Evolutionary conservation across 2,888 invertebrate species (phyloP), one percentile per base, ranked within the genome.

Genomic region (Ctena decussata): DNA sequence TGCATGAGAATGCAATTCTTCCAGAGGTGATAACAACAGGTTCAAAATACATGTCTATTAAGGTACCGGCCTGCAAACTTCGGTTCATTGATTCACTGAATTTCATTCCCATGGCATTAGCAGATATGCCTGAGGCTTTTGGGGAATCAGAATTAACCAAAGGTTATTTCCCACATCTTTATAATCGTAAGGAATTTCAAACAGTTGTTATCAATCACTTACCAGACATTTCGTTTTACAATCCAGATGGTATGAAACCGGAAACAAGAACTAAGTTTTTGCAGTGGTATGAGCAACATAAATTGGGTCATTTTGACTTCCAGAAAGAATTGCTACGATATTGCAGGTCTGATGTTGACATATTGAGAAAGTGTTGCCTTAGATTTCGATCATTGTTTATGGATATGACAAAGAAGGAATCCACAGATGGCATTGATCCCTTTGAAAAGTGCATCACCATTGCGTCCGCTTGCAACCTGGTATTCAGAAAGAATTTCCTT

Each of bases 301-400:
- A 44, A 21, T 53, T 65, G 27, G 53, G 73, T 41, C 35, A 15
- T 18, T 88, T 86, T 46, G 69, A 81, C 44, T 82, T 88, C 12
- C 76, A 89, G 44, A 27, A 49, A 18, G 86, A 89, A 72, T 69
- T 89, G 12, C 44, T 87, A 30, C 77, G 49, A 35, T 87, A 84
- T 71, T 89, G 87, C 24, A 46, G 76, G 21, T 85, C 82, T 8
- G 89, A 88, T 73, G 85, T 89, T 0, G 81, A 86, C 44, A 84
- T 82, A 27, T 32, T 87, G 27, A 35, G 84, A 37, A 69, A 37
- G n/a, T 80, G 81, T 37, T 85, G 88, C 49, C 35, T 88, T 1
- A 76, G 35, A 70, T 88, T 88, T 60, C 35, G 84, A n/a, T 12
- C 27, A 41, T 8, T 84, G 37, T 79, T 86, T 35, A 76, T 82